Conservation (phyloP, 2,113 vertebrate species). For the Daboia siamensis region DNA sequence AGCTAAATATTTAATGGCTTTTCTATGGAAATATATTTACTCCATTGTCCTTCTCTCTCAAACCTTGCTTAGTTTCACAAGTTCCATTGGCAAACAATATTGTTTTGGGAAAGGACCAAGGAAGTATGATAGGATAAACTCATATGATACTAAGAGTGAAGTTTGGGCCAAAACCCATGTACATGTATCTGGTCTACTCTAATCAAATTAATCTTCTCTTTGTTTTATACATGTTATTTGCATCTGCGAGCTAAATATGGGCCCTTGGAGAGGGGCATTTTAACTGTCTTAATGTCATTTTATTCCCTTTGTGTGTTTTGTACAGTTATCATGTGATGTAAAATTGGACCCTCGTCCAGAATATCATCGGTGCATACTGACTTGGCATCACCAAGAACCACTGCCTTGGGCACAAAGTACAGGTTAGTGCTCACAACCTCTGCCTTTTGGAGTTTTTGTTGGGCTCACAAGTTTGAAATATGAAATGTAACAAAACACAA, state of each 20-base stretch:
- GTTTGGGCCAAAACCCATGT: not conserved
- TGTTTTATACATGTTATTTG: not conserved
- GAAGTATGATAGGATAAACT: not conserved
- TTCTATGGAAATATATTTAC: not conserved
- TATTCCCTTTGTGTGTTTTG: conserved; percentile 46
- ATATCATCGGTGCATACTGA: conserved; percentile 99
- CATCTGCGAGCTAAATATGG: not conserved
- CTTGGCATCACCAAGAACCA: conserved; percentile 99
- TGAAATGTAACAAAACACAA: not conserved
- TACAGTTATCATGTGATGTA: conserved; percentile 97
- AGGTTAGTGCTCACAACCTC: conserved; percentile 73
- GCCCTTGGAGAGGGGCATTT: not conserved
- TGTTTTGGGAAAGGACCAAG: not conserved
- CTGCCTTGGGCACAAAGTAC: conserved; percentile 99
- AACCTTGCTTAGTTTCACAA: not conserved
- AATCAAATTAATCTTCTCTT: not conserved
- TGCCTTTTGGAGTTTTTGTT: not conserved
- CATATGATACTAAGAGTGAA: not conserved
- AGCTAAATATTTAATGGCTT: not conserved
- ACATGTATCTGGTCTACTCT: not conserved
- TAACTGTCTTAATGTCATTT: not conserved
- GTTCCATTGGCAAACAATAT: not conserved
- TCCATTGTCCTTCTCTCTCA: not conserved
- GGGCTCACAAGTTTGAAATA: not conserved
- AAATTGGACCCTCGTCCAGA: conserved; percentile 98